phyloP scores from a whole-genome alignment of 1,140 invertebrate genomes.

The Amyelois transitella region DNA sequence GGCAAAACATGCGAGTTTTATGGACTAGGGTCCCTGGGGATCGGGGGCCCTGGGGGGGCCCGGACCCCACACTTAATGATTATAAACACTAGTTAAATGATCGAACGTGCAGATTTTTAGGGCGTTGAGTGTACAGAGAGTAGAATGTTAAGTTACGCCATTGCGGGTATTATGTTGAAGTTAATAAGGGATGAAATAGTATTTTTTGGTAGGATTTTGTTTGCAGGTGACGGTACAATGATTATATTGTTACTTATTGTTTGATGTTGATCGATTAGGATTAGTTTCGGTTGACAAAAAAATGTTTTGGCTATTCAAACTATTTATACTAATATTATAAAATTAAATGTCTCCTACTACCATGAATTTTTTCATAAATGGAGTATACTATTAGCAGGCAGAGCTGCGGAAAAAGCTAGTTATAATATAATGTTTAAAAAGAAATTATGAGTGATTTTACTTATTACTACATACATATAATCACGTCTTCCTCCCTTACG shows the following conservation, averaged over 20 bases:
- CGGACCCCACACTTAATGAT: constrained; percentile 21
- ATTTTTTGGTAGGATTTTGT: background rate
- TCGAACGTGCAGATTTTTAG: constrained; percentile 13
- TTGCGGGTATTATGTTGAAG: background rate
- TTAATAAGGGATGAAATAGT: background rate
- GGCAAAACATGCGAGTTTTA: constrained; percentile 33
- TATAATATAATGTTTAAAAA: too few relatives aligned
- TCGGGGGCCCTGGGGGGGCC: constrained; percentile 15
- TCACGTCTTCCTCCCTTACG: too few relatives aligned
- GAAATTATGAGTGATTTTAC: too few relatives aligned
- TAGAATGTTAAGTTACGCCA: background rate
- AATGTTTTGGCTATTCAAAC: too few relatives aligned
- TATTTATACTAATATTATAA: too few relatives aligned
- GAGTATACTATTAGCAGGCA: too few relatives aligned
- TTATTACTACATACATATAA: too few relatives aligned
- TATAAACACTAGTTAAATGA: constrained; percentile 32
- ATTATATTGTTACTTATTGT: constrained; percentile 3
- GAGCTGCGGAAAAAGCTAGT: too few relatives aligned
- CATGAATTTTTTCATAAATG: too few relatives aligned
- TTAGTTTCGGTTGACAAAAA: background rate
- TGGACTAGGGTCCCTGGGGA: constrained; percentile 30
- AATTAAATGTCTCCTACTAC: too few relatives aligned
- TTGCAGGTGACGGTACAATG: background rate
- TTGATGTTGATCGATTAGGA: background rate
- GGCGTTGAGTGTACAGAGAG: background rate